A percentile compares a stretch with the other conserved stretches of the same genome.
Conservation (phyloP, 2,113 vertebrate species). For the Rhinogobius similis region DNA sequence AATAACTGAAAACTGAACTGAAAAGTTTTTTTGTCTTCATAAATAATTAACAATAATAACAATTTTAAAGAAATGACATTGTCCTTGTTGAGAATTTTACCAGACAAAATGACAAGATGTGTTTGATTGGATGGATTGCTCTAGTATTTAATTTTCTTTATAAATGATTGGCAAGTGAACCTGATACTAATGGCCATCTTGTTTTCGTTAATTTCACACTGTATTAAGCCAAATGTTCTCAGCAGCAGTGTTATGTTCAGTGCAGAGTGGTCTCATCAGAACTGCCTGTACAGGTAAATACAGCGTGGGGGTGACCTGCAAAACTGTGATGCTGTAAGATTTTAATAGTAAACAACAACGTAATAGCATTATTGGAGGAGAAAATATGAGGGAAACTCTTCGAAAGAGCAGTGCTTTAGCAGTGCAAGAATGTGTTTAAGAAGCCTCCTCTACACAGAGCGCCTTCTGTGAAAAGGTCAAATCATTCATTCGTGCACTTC, state of each 20-base stretch:
- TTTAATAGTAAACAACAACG: slow-evolving; percentile 2
- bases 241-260: background rate
- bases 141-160: too few relatives aligned
- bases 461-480: slow-evolving; percentile 79
- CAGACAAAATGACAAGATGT: too few relatives aligned
- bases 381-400: slow-evolving; percentile 31
- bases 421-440: slow-evolving; percentile 67
- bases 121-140: too few relatives aligned
- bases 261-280: background rate
- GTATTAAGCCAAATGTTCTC: background rate
- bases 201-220: background rate
- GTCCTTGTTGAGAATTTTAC: too few relatives aligned
- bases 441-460: slow-evolving; percentile 70
- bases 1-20: too few relatives aligned
- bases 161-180: too few relatives aligned
- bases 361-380: background rate
- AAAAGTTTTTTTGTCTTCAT: too few relatives aligned
- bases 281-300: background rate
- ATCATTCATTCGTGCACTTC: slow-evolving; percentile 72
- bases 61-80: too few relatives aligned
- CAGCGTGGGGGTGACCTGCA: slow-evolving; percentile 18
- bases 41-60: too few relatives aligned
- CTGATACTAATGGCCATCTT: background rate
- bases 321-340: slow-evolving; percentile 10
- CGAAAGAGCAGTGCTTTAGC: slow-evolving; percentile 49